Percentiles rank a stretch among this genome's conserved stretches.
Evolutionary conservation across 2,888 invertebrate species (phyloP).

Genomic region (Habrosyne pyritoides): DNA sequence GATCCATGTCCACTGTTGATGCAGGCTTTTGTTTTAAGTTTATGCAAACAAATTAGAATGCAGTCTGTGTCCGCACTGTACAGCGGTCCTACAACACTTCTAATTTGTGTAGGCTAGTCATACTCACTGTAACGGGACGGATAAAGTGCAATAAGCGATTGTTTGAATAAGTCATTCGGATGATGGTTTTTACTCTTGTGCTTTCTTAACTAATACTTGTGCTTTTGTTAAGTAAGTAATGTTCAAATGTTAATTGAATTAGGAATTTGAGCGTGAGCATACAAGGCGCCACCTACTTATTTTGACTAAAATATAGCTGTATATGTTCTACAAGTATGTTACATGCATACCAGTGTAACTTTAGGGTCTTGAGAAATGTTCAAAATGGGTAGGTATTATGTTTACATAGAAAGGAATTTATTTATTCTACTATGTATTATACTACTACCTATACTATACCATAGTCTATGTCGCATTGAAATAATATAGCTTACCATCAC

Average conservation of each 20-base stretch:
- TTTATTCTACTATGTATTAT: too few species aligned
- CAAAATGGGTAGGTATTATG: too few species aligned
- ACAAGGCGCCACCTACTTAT: conserved; percentile 8
- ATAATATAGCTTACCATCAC: too few species aligned
- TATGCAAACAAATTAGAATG: conserved; percentile 63
- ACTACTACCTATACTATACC: too few species aligned
- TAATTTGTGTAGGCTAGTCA: conserved; percentile 57
- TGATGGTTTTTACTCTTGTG: conserved; percentile 32
- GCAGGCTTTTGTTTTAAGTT: conserved; percentile 62
- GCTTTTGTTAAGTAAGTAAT: conserved; percentile 40
- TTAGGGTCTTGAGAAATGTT: too few species aligned
- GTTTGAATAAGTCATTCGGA: conserved; percentile 46
- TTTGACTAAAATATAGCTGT: conserved; percentile 28
- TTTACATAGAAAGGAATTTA: too few species aligned
- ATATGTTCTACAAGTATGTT: background rate
- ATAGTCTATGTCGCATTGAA: too few species aligned
- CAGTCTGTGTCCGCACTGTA: conserved; percentile 38
- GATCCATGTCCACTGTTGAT: conserved; percentile 25
- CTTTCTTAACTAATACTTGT: conserved; percentile 52
- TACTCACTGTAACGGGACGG: conserved; percentile 62
- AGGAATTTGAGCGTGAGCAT: conserved; percentile 41
- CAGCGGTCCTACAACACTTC: conserved; percentile 21
- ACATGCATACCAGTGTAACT: too few species aligned
- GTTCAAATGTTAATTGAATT: conserved; percentile 62
- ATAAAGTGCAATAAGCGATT: conserved; percentile 64